phyloP scores from a whole-genome alignment of 2,888 invertebrate genomes.

The Corythucha ciliata region DNA sequence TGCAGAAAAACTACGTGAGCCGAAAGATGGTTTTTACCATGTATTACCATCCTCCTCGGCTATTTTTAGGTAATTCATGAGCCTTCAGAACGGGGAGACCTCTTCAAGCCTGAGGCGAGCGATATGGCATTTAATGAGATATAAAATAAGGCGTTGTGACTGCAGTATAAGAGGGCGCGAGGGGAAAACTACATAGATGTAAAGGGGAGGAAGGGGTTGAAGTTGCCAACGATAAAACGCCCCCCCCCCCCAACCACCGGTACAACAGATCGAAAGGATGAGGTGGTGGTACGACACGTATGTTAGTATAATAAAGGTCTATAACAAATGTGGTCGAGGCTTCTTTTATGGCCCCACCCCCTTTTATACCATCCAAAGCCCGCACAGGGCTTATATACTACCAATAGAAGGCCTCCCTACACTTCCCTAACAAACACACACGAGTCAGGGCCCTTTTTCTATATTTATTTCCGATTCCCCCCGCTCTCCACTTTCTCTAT shows the following conservation, averaged over 20 bases:
- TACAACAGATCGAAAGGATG: too few species aligned
- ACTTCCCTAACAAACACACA: too few species aligned
- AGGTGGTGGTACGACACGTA: constrained; percentile 23
- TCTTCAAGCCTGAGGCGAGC: too few species aligned
- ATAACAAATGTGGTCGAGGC: constrained; percentile 27
- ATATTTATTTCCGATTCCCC: constrained; percentile 22
- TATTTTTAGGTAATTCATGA: too few species aligned
- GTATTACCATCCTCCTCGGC: too few species aligned
- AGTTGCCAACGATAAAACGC: constrained; percentile 20
- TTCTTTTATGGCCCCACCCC: constrained; percentile 22
- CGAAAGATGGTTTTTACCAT: too few species aligned
- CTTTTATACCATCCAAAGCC: constrained; percentile 12
- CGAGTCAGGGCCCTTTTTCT: constrained; percentile 1
- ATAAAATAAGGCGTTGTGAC: constrained; percentile 20
- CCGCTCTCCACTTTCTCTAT: constrained; percentile 5
- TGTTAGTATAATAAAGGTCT: constrained; percentile 30
- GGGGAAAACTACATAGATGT: background rate
- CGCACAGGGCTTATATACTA: constrained; percentile 14
- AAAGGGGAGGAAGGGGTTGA: background rate
- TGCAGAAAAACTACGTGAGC: too few species aligned
- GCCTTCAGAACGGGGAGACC: too few species aligned
- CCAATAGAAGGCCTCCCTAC: constrained; percentile 18
- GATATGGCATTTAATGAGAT: constrained; percentile 25
- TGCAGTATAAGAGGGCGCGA: background rate
- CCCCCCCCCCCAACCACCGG: too few species aligned